These are phyloP conservation scores for Allygus modestus DNA, from an alignment of 2,888 invertebrate genomes.

Conservation along the genomic window DNA sequence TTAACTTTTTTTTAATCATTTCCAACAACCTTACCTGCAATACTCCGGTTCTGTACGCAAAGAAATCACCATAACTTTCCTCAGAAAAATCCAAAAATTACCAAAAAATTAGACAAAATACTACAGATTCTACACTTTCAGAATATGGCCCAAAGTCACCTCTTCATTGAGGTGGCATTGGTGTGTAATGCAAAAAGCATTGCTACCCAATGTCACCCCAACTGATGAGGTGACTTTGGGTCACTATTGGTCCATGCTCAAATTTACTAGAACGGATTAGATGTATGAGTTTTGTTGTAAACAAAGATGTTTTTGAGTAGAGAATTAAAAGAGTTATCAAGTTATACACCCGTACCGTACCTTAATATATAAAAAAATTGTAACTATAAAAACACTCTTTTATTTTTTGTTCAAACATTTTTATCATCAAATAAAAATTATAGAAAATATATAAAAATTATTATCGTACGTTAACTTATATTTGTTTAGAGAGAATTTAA, in stretches of 20 bases:
- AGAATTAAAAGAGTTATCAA: no score
- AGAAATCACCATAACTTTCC: conserved; percentile 5
- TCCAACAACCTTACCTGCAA: conserved; percentile 27
- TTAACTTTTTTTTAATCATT: conserved; percentile 17
- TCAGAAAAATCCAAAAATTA: conserved; percentile 11
- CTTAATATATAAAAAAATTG: no score
- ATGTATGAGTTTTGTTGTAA: no score
- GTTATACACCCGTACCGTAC: no score
- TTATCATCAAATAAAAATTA: no score
- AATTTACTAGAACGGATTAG: conserved; percentile 12
- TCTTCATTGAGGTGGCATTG: conserved; percentile 10
- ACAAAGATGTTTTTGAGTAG: no score
- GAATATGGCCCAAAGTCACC: conserved; percentile 30
- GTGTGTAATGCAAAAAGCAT: conserved; percentile 17
- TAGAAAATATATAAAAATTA: no score
- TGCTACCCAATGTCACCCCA: conserved; percentile 35
- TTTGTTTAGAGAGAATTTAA: no score
- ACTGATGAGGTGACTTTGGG: conserved; percentile 36
- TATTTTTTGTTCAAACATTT: no score
- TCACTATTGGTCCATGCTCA: conserved; percentile 25
- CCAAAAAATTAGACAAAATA: conserved; percentile 10
- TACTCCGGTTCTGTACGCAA: not conserved
- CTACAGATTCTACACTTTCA: conserved; percentile 23
- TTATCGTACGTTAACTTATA: no score
- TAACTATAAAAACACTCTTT: no score